Evolutionary conservation across 2,888 invertebrate species (phyloP).

Genomic region (Spisula solida): DNA sequence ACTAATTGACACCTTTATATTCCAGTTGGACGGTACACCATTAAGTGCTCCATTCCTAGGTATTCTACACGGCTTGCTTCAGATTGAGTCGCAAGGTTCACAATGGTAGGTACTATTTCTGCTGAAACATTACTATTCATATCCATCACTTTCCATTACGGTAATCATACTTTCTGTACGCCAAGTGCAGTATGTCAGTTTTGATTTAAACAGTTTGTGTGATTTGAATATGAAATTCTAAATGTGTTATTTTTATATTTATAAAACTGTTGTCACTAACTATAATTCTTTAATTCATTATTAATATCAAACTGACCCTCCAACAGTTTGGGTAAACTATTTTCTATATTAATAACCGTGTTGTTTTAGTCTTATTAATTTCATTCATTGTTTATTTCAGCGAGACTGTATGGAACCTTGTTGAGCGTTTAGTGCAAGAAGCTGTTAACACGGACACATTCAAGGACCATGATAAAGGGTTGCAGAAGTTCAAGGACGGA

Average conservation of each 20-base stretch:
- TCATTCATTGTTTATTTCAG: conserved; percentile 58
- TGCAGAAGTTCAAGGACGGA: conserved; percentile 54
- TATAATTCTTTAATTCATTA: no score
- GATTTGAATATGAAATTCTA: no score
- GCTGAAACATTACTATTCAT: neutral
- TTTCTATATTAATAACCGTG: no score
- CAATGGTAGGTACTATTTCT: conserved; percentile 89
- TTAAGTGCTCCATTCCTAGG: conserved; percentile 97
- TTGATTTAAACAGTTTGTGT: no score
- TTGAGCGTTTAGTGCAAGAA: conserved; percentile 79
- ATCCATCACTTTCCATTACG: no score
- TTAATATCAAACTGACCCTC: no score
- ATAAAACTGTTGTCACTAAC: no score
- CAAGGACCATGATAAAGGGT: conserved; percentile 65
- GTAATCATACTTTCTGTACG: no score
- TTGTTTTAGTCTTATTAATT: neutral
- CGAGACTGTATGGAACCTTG: conserved; percentile 81
- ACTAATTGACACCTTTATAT: neutral
- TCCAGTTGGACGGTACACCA: conserved; percentile 95
- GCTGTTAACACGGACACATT: conserved; percentile 68
- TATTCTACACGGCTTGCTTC: conserved; percentile 96
- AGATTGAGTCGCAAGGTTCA: conserved; percentile 95
- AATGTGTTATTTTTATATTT: no score
- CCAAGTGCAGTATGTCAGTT: no score
- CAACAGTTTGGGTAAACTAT: no score